Base-by-base conservation (phyloP, 1,140 invertebrate species). In the Drosophila fuyamai region DNA sequence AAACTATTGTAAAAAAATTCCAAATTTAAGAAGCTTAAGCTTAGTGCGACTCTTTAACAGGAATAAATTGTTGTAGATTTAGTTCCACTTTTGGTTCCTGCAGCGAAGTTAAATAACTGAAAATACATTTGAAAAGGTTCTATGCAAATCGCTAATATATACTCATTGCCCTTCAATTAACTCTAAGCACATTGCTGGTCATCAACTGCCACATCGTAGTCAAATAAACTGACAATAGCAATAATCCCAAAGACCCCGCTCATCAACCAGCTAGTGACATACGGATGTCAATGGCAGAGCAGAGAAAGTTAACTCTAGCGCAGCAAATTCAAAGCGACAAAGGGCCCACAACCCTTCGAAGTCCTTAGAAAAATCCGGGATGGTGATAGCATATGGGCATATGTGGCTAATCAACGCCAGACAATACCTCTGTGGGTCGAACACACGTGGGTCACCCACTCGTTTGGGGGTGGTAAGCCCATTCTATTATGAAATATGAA, bases 261-360 rank as follows among this genome's bases (percentile, higher is more conserved):
- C 61, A 38, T 67, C 43, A n/a, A 13, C 18, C 51, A 70, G 43
- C 41, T 48, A 27, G 16, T 41, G 79, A 88, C 70, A 79, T 63
- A 58, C 48, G 50, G 76, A 82, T 76, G 83, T 79, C 79, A 82
- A 68, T 79, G 70, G 48, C 82, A 86, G 43, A 65, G 46, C 27
- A 46, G 77, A 50, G 78, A 79, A 67, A 62, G 66, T 80, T 47
- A 73, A 74, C 57, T 79, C 56, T 80, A 77, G 83, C 83, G 83
- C 76, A 83, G 75, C 50, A 79, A 88, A 88, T 83, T 72, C 46
- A 66, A 88, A 80, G 62, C 54, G 83, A 88, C 83, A 85, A 66
- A 38, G 41, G 72, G 62, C 59, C 43, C 47, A 57, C 32, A 50
- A 48, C 55, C 41, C 46, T 32, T 43, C 41, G 32, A 14, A 14